Percentiles rank a stretch among this genome's conserved stretches.
phyloP scores from a whole-genome alignment of 2,888 invertebrate species.

The Fissipunctia ypsillon region DNA sequence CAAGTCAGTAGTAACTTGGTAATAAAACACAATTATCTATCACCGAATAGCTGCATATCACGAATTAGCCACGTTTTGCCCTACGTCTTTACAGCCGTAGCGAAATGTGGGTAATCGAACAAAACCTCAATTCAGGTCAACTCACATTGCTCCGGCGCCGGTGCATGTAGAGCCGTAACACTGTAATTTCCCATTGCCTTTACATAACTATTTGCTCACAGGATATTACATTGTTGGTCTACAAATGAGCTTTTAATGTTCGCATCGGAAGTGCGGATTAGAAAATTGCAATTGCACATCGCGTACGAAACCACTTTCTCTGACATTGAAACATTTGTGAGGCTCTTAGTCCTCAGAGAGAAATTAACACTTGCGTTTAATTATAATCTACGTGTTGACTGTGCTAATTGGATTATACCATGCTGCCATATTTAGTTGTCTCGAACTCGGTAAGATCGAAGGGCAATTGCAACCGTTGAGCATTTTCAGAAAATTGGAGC shows the following conservation, averaged over 20 bases:
- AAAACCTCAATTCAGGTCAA: slow-evolving; percentile 53
- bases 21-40: no score
- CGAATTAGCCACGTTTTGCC: no score
- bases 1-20: no score
- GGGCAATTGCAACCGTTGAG: neutral
- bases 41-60: no score
- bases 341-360: slow-evolving; percentile 50
- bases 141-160: slow-evolving; percentile 35
- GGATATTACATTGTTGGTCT: slow-evolving; percentile 57
- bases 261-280: slow-evolving; percentile 79
- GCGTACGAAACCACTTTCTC: slow-evolving; percentile 82
- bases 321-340: slow-evolving; percentile 75
- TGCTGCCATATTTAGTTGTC: neutral
- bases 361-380: slow-evolving; percentile 52
- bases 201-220: slow-evolving; percentile 50
- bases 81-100: slow-evolving; percentile 38
- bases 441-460: neutral
- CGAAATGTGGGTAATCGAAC: slow-evolving; percentile 54
- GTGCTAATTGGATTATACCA: slow-evolving; percentile 2
- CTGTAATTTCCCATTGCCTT: slow-evolving; percentile 48
- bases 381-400: slow-evolving; percentile 20
- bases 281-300: slow-evolving; percentile 80
- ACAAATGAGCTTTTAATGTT: slow-evolving; percentile 67
- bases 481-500: neutral
- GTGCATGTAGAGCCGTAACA: slow-evolving; percentile 40